Evolutionary conservation across 2,888 invertebrate genomes (phyloP).

Genomic region (Pinctada fucata): DNA sequence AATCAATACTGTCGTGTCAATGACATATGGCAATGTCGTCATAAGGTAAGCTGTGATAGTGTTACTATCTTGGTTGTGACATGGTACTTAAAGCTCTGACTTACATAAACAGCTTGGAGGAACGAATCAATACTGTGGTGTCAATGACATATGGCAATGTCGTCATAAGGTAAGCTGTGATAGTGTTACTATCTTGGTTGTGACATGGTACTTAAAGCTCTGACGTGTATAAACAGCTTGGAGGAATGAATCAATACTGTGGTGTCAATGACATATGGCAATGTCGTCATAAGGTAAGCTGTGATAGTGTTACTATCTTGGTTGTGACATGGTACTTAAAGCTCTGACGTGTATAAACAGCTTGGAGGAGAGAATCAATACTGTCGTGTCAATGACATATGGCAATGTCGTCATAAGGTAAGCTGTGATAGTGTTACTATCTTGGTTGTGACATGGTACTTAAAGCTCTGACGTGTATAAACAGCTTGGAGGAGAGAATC

Average conservation of each 20-base stretch:
- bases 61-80: no score
- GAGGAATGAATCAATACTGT: slow-evolving; percentile 50
- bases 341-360: slow-evolving; percentile 46
- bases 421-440: no score
- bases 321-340: slow-evolving; percentile 37
- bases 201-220: slow-evolving; percentile 39
- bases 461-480: slow-evolving; percentile 45
- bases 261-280: slow-evolving; percentile 55
- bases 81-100: slow-evolving; percentile 45
- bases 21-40: slow-evolving; percentile 53
- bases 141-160: slow-evolving; percentile 55
- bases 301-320: no score
- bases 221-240: slow-evolving; percentile 44
- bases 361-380: slow-evolving; percentile 45
- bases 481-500: slow-evolving; percentile 44
- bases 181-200: no score
- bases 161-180: slow-evolving; percentile 53
- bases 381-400: slow-evolving; percentile 56
- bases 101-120: slow-evolving; percentile 44
- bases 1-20: slow-evolving; percentile 51
- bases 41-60: slow-evolving; percentile 57
- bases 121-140: slow-evolving; percentile 50
- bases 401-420: slow-evolving; percentile 55
- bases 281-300: slow-evolving; percentile 54
- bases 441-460: slow-evolving; percentile 38